phyloP scores from a whole-genome alignment of 2,888 invertebrate genomes.

The Amblyjoppa proteus region DNA sequence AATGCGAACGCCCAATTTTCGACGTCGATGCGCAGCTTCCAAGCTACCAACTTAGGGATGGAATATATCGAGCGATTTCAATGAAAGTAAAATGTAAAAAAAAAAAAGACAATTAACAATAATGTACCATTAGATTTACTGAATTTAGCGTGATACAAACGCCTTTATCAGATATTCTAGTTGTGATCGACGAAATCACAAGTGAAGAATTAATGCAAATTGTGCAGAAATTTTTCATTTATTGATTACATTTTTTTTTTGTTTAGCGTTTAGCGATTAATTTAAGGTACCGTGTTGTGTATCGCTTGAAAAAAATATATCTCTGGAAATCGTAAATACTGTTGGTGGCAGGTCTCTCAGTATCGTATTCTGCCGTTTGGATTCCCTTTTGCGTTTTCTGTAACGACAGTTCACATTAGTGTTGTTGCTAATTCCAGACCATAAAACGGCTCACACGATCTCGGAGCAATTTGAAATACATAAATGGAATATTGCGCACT shows the following conservation, averaged over 20 bases:
- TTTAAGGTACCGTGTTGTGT: slow-evolving; percentile 5
- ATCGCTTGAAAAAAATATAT: slow-evolving; percentile 59
- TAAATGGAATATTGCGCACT: slow-evolving; percentile 52
- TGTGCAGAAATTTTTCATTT: slow-evolving; percentile 36
- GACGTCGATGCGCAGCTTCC: not conserved
- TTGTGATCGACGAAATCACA: not conserved
- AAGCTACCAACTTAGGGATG: not conserved
- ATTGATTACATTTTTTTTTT: slow-evolving; percentile 52
- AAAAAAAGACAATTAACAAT: slow-evolving; percentile 1
- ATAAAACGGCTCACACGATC: not conserved
- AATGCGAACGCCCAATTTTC: not conserved
- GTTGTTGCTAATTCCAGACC: not conserved
- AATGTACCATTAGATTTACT: not conserved
- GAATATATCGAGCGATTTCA: slow-evolving; percentile 17
- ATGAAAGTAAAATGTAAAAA: slow-evolving; percentile 3
- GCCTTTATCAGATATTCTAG: not conserved
- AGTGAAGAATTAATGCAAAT: slow-evolving; percentile 1
- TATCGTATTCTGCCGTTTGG: slow-evolving; percentile 55
- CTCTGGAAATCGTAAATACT: slow-evolving; percentile 71
- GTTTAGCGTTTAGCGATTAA: slow-evolving; percentile 33
- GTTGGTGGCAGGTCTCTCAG: slow-evolving; percentile 66
- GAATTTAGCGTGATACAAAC: not conserved
- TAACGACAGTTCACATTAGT: slow-evolving; percentile 27
- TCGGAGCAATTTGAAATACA: not conserved
- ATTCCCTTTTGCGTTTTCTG: slow-evolving; percentile 65